Evolutionary conservation across 2,113 vertebrate species (phyloP).

Genomic region (Desmodus rotundus): DNA sequence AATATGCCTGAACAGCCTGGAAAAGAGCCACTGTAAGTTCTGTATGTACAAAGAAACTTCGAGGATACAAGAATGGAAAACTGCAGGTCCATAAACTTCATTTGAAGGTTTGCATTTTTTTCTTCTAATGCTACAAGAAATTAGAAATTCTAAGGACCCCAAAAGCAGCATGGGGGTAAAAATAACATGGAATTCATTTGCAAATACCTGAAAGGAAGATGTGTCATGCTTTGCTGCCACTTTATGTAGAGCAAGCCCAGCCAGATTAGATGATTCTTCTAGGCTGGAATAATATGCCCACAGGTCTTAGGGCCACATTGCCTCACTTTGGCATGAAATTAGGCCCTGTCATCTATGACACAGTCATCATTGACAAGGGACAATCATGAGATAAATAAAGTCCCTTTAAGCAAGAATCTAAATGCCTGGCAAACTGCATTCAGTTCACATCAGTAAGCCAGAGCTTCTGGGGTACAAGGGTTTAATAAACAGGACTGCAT

Average conservation of each 20-base stretch:
- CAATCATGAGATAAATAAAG: not conserved
- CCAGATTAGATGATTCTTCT: not conserved
- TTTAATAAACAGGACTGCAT: not conserved
- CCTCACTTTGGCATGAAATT: conserved; percentile 23
- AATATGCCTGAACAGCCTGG: not conserved
- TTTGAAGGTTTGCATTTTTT: not conserved
- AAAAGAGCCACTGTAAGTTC: not conserved
- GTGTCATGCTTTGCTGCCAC: not conserved
- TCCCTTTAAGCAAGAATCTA: not conserved
- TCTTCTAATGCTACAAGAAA: not conserved
- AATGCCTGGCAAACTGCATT: not conserved
- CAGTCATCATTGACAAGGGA: not conserved
- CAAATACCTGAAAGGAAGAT: not conserved
- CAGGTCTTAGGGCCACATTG: not conserved
- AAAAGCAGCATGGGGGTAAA: not conserved
- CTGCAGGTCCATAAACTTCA: not conserved
- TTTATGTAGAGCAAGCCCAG: not conserved
- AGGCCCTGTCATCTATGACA: not conserved
- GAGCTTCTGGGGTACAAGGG: not conserved
- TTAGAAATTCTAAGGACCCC: no score
- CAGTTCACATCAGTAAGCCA: not conserved
- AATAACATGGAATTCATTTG: not conserved
- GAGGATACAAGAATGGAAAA: not conserved
- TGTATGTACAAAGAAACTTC: not conserved
- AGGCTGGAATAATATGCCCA: not conserved